Conservation (phyloP, 1,140 invertebrate genomes). For the Riptortus pedestris region DNA sequence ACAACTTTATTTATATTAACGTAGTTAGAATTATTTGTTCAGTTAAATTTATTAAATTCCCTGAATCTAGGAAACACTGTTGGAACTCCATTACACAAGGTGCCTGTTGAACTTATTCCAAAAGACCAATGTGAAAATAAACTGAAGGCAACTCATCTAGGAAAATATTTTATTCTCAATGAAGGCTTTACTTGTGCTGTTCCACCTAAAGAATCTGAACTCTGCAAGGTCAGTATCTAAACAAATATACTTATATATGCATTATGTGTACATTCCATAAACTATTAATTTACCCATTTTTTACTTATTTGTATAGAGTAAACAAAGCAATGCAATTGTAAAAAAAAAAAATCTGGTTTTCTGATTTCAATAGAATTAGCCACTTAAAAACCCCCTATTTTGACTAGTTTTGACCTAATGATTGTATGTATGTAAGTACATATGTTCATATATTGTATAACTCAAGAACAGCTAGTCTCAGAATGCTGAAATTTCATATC, state of each 20-base stretch:
- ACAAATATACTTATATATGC: conserved; percentile 24
- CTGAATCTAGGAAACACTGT: conserved; percentile 53
- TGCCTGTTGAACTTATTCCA: conserved; percentile 53
- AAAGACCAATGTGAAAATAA: conserved; percentile 45
- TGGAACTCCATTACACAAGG: conserved; percentile 60
- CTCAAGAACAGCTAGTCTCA: no score
- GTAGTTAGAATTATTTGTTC: no score
- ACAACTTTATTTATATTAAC: no score
- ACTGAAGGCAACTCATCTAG: conserved; percentile 35
- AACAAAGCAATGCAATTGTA: no score
- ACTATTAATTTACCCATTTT: conserved; percentile 36
- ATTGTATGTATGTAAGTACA: no score
- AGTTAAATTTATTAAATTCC: no score
- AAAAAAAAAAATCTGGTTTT: no score
- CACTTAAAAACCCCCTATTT: no score
- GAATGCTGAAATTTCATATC: no score
- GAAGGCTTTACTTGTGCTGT: conserved; percentile 40
- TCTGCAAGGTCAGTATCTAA: conserved; percentile 45
- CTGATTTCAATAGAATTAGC: no score
- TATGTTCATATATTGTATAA: no score
- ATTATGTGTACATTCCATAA: conserved; percentile 43
- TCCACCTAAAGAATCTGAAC: conserved; percentile 40
- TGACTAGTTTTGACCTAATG: no score
- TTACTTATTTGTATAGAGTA: background rate
- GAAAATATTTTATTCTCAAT: conserved; percentile 37